Base-by-base conservation (phyloP, 2,888 invertebrate genomes). In the Rhorus exstirpatorius region DNA sequence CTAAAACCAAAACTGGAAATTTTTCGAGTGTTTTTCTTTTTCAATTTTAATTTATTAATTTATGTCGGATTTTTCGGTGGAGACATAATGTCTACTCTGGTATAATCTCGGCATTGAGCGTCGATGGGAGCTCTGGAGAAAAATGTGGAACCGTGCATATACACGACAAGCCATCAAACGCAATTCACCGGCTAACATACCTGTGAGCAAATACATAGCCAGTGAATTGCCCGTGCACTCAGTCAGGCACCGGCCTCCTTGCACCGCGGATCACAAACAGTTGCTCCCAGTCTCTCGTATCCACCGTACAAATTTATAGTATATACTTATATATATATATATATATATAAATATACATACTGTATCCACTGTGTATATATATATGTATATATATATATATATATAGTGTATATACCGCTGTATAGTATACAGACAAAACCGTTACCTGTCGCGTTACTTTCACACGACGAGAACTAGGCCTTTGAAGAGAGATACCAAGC, bases 241-340 rank as follows among this genome's bases (percentile, higher is more conserved):
- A 92, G 92, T 92, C 89, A 89, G 86, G 89, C 88, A 89, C 87
- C 91, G 89, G 90, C 91, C 91, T 91, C 90, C 90, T 63, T 79
- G 75, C 91, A 90, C 90, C 90, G 90, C 81, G 88, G 80, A 86
- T 88, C 83, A 82, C 84, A 80, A 53, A 44, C 53, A 70, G 72
- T 68, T 61, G 46, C 75, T 26, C 55, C 21, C 70, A 71, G 65
- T 61, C 49, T 63, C 51, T 51, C 41, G 41, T 80, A 70, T 61
- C 19, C 44, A 58, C 26, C 44, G 49, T 26, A 68, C 41, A 17
- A 17, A 19, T 51, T 3, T 58, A 44, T 14, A 55, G 67, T 74
- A 38, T 41, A 12, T 24, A 3, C n/a, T 26, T 19, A 26, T 71
- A 60, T 46, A 19, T 21, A 60, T 17, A 10, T 10, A 58, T 41